phyloP scores from a whole-genome alignment of 2,888 invertebrate genomes.

The Andrena flavipes region DNA sequence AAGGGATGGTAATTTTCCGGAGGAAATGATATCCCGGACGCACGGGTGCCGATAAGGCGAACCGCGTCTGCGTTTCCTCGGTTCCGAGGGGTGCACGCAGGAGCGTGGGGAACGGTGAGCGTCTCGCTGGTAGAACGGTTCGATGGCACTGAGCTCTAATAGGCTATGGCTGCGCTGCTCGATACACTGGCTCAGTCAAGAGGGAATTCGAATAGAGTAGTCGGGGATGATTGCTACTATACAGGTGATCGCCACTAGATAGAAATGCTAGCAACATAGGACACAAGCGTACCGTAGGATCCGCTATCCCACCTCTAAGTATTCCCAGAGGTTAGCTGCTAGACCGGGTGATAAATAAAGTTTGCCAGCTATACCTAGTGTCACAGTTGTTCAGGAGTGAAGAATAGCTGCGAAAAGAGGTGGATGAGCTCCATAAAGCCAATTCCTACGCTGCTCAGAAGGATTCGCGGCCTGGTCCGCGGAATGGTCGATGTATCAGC shows the following conservation, averaged over 20 bases:
- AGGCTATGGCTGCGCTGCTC: background rate
- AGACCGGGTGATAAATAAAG: too few species aligned
- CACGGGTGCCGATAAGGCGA: constrained; percentile 59
- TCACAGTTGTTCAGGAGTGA: too few species aligned
- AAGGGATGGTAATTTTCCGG: constrained; percentile 72
- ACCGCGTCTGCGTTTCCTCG: constrained; percentile 50
- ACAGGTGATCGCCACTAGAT: background rate
- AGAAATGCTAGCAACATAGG: background rate
- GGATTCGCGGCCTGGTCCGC: background rate
- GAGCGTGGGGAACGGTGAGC: constrained; percentile 10
- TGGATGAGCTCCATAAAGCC: background rate
- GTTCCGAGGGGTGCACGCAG: constrained; percentile 13
- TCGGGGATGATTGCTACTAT: background rate
- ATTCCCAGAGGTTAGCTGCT: too few species aligned
- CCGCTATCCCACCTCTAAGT: too few species aligned
- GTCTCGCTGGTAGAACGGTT: constrained; percentile 16
- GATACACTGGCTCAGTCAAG: background rate
- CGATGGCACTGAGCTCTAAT: constrained; percentile 25
- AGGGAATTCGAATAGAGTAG: background rate
- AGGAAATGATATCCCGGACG: constrained; percentile 72
- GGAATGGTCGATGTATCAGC: background rate
- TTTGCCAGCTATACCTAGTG: too few species aligned
- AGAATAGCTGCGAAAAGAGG: too few species aligned
- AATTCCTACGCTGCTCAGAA: background rate
- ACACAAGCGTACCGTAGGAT: too few species aligned